Evolutionary conservation across 2,113 vertebrate genomes (phyloP), one percentile per base, ranked within the genome.

Genomic region (Pontoporia blainvillei): DNA sequence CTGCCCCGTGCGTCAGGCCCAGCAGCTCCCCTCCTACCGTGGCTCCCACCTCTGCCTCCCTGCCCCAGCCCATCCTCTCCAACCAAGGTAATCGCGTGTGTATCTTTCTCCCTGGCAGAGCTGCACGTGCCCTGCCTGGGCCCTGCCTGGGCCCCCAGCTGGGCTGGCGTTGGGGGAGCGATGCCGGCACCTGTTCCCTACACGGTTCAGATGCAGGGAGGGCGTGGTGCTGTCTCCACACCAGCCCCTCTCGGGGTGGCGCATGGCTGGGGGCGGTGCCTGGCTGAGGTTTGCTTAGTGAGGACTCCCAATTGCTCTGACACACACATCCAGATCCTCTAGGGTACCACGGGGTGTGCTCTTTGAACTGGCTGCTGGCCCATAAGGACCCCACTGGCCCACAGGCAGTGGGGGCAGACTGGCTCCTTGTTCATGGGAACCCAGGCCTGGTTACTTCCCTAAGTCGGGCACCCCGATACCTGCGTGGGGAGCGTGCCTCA

Each of bases 1-100:
- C 98, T 96, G 97, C 98, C 97, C 98, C 98, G 97, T 98, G 98
- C 96, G 75, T 98, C 98, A 98, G 98, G 96, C 98, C 98, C 98
- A 98, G 98, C 91, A 98, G 98, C 97, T 98, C 98, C 92, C 98
- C 99, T 97, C 98, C 99, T 93, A 97, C 98, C 90, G 95, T 97
- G 97, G 98, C 98, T 90, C 98, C 99, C 97, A 97, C 98, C 57
- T 99, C 99, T 97, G 98, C 99, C 97, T 99, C 99, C 98, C 98
- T 99, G 98, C 98, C 99, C 98, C 99, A 98, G 98, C 99, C 99
- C 98, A 98, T 99, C 99, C 98, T 98, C 99, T 99, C 99, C 99
- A 99, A 99, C 99, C 99, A 99, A 99, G 99, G 99, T 99, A 99
- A 99, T 99, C 98, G 98, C 98, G 98, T 99, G 98, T 99, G 99